Conservation (phyloP, 2,888 invertebrate species). For the Chloromyia formosa region DNA sequence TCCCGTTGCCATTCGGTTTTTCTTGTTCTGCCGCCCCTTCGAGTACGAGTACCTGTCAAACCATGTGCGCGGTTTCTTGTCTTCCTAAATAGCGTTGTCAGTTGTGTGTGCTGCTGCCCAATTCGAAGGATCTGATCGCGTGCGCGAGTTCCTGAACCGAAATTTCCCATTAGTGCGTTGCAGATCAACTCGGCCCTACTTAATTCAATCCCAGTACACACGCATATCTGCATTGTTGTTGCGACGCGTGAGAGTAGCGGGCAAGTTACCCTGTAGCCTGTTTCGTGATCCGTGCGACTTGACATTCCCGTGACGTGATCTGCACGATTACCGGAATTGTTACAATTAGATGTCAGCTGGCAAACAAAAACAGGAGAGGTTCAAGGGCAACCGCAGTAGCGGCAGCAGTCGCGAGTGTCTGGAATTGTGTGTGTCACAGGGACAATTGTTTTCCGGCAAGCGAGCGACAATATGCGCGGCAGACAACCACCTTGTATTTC, state of each 20-base stretch:
- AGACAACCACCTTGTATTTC: too few species aligned
- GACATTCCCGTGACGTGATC: constrained; percentile 30
- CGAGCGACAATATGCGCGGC: too few species aligned
- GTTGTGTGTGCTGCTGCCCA: too few species aligned
- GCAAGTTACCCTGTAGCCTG: constrained; percentile 26
- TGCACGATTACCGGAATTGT: background rate
- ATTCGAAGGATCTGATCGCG: too few species aligned
- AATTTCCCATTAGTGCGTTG: too few species aligned
- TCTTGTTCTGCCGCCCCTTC: background rate
- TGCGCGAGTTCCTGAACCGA: too few species aligned
- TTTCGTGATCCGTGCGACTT: background rate
- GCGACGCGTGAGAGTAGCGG: background rate
- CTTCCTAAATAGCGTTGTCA: too few species aligned
- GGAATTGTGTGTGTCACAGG: too few species aligned
- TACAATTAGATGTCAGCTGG: background rate
- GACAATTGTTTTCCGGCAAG: too few species aligned
- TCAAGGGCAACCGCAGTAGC: constrained; percentile 12
- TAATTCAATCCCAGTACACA: too few species aligned
- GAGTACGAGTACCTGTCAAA: background rate
- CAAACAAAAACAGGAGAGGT: constrained; percentile 6
- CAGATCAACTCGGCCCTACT: too few species aligned
- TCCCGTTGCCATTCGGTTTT: background rate
- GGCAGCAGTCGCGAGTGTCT: constrained; percentile 7
- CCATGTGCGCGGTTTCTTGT: constrained; percentile 29
- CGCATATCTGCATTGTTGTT: too few species aligned